phyloP scores from a whole-genome alignment of 2,797 vertebrate species.

The Danio jaintianensis region DNA sequence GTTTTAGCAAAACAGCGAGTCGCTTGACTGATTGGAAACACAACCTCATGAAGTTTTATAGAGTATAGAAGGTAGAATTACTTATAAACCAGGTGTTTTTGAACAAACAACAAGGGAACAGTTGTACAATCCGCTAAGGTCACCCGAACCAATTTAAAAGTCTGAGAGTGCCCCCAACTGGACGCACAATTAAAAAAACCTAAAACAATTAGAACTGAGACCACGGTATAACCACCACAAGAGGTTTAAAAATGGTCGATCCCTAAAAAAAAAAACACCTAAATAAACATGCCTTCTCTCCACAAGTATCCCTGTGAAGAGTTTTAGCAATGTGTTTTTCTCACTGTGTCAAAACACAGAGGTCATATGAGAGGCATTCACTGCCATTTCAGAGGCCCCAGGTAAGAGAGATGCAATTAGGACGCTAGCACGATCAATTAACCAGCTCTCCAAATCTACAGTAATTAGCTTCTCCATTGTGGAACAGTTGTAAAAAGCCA shows the following conservation, averaged over 20 bases:
- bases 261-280: not conserved
- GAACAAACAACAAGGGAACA: constrained; percentile 8
- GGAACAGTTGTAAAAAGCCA: constrained; percentile 81
- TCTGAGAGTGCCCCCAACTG: constrained; percentile 62
- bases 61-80: not conserved
- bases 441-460: constrained; percentile 85
- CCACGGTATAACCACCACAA: not conserved
- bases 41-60: not conserved
- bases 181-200: constrained; percentile 34
- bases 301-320: constrained; percentile 69
- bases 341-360: constrained; percentile 75
- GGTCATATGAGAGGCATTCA: constrained; percentile 74
- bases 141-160: constrained; percentile 38
- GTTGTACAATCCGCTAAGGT: not conserved
- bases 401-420: constrained; percentile 83
- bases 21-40: not conserved
- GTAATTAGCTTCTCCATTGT: constrained; percentile 85
- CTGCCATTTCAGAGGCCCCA: constrained; percentile 59
- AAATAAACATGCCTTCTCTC: constrained; percentile 46
- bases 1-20: not conserved
- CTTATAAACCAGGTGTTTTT: not conserved
- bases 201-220: constrained; percentile 1
- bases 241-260: constrained; percentile 18
- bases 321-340: constrained; percentile 77
- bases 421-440: constrained; percentile 84